Evolutionary conservation across 30 jellyfish, hydroid and myxozoan genomes (phyloP), one percentile per base, ranked within the genome.

Genomic region (Hydractinia symbiolongicarpus): DNA sequence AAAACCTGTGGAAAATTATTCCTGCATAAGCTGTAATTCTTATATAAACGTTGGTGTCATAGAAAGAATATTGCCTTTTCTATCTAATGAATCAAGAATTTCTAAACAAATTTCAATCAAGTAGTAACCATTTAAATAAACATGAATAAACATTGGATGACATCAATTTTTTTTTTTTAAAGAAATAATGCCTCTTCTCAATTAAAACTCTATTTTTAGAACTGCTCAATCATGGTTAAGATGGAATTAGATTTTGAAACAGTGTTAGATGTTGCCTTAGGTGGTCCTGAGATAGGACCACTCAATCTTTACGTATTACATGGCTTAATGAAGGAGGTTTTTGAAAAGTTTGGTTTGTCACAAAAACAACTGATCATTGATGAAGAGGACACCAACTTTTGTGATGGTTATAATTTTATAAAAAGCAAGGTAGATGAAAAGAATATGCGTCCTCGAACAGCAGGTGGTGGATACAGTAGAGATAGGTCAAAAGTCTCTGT

Each of bases 221-320:
- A 30, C 44, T 30, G 44, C 44, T 30, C 2, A 30, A 30, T 30
- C 44, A 30, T 30, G 61, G n/a, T 74, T 4, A 74, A n/a, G n/a
- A 77, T 77, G 85, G 85, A 77, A 55, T 30, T 77, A 53, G 77
- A 66, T 9, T 52, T 54, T 77, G 85, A 54, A 15, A 77, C 78
- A 17, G 75, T 77, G 53, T 30, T 77, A 61, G 85, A 77, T 58
- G 6, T 77, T 77, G 85, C 85, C 9, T 30, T 77, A 61, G 85
- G 85, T 20, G 85, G 85, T 9, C 85, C 85, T 9, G 85, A 77
- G 17, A 77, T 77, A 54, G 85, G 81, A 7, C 85, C 78, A 30
- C 81, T 61, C 20, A 77, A 77, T 77, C 54, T 77, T 44, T 44
- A 44, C 7, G 78, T 58, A 49, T 79, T 77, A 7, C 85, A 77